Evolutionary conservation across 1,140 invertebrate genomes (phyloP).

Genomic region (Zaprionus nigranus): DNA sequence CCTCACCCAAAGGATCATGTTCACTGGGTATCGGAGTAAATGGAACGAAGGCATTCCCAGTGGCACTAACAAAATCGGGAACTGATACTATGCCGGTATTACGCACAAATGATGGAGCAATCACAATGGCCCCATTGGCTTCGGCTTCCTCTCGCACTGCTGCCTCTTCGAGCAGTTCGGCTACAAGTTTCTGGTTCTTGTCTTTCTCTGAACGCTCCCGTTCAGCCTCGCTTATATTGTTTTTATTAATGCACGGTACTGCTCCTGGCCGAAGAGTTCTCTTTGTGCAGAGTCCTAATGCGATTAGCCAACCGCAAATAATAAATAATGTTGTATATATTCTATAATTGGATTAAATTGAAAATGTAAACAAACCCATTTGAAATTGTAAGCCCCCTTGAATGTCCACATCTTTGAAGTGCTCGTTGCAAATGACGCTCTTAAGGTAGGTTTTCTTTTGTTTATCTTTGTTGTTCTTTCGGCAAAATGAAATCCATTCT

Average conservation of each 20-base stretch:
- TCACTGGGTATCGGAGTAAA: conserved; percentile 16
- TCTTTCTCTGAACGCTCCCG: conserved; percentile 28
- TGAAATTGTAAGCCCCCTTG: conserved; percentile 62
- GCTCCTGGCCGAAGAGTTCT: conserved; percentile 34
- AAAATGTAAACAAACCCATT: conserved; percentile 57
- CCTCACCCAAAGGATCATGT: conserved; percentile 30
- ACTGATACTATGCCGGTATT: conserved; percentile 39
- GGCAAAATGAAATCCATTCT: conserved; percentile 40
- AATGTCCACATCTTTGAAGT: conserved; percentile 68
- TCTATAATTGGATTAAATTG: not conserved
- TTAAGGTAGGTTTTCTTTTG: conserved; percentile 33
- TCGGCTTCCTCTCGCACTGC: conserved; percentile 37
- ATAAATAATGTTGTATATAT: not conserved
- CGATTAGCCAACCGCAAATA: not conserved
- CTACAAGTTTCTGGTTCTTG: conserved; percentile 28
- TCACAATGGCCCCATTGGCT: conserved; percentile 35
- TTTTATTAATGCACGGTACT: conserved; percentile 43
- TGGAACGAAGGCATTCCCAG: conserved; percentile 32
- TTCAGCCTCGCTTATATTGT: conserved; percentile 27
- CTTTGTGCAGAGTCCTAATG: conserved; percentile 36
- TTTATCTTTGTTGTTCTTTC: conserved; percentile 38
- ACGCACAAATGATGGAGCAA: conserved; percentile 33
- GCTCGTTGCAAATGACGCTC: conserved; percentile 60
- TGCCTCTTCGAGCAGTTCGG: conserved; percentile 35
- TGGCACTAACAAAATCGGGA: conserved; percentile 40